These are phyloP conservation scores for Syrista parreyssii DNA, from an alignment of 2,888 invertebrate genomes.

Conservation along the genomic window DNA sequence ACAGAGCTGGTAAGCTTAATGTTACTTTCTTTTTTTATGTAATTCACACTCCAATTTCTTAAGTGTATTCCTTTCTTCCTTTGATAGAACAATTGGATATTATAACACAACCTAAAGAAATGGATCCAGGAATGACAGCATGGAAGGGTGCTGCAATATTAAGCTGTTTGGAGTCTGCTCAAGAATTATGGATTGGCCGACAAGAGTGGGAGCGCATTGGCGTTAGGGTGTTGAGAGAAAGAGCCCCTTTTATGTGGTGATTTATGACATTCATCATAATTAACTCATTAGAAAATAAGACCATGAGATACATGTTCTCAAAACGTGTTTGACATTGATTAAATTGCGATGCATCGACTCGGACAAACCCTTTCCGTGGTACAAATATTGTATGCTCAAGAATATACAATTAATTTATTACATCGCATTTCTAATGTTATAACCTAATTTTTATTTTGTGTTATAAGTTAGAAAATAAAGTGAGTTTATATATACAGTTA, in stretches of 20 bases:
- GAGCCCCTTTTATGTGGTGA: conserved; percentile 92
- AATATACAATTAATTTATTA: no score
- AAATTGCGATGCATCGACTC: no score
- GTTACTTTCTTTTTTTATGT: conserved; percentile 1
- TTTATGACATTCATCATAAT: background rate
- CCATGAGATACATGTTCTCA: no score
- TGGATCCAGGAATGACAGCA: conserved; percentile 88
- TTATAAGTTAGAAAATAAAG: no score
- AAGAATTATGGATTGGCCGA: conserved; percentile 90
- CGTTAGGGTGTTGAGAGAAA: conserved; percentile 86
- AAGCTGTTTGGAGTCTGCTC: conserved; percentile 92
- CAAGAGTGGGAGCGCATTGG: conserved; percentile 89
- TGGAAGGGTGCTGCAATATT: conserved; percentile 97
- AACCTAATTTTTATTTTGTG: no score
- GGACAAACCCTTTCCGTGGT: no score
- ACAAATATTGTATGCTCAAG: no score
- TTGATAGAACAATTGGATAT: conserved; percentile 83
- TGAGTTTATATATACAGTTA: no score
- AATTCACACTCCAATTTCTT: background rate
- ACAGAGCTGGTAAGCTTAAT: conserved; percentile 71
- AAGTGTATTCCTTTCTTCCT: conserved; percentile 12
- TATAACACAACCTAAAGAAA: conserved; percentile 90
- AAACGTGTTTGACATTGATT: no score
- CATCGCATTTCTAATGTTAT: no score
- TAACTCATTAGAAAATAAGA: background rate